A percentile compares a stretch with the other conserved stretches of the same genome.
These are phyloP conservation scores for Datnioides undecimradiatus DNA, from an alignment of 2,113 vertebrate species.

Conservation along the genomic window DNA sequence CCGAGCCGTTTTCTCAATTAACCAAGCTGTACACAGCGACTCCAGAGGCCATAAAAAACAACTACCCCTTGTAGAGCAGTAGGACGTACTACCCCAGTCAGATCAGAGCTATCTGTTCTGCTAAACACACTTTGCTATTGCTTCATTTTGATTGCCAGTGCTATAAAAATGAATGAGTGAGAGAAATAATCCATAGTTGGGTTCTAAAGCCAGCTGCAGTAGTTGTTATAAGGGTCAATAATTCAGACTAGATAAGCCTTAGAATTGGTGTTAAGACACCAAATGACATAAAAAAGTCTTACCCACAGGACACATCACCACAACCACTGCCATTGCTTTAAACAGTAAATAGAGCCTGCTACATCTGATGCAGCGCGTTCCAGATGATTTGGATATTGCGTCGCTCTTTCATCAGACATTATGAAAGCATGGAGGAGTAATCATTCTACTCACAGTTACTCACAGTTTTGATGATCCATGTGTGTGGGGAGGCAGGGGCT, in stretches of 20 bases:
- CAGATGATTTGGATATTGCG: conserved; percentile 33
- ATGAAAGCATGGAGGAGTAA: conserved; percentile 29
- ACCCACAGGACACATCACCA: conserved; percentile 37
- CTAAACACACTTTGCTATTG: conserved; percentile 23
- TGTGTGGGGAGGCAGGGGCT: neutral
- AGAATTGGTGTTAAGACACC: conserved; percentile 39
- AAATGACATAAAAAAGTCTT: conserved; percentile 20
- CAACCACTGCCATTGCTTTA: conserved; percentile 23
- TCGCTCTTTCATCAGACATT: conserved; percentile 44
- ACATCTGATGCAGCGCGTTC: neutral
- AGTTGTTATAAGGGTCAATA: conserved; percentile 52
- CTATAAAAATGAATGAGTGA: conserved; percentile 54
- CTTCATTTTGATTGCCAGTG: conserved; percentile 33
- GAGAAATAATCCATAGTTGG: conserved; percentile 32
- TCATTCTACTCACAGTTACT: neutral
- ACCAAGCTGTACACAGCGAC: conserved; percentile 33
- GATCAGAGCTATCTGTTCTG: conserved; percentile 3
- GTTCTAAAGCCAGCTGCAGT: conserved; percentile 16
- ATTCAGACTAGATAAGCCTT: conserved; percentile 39
- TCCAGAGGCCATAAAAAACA: conserved; percentile 35
- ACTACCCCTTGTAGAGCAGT: conserved; percentile 39
- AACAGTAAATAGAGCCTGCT: conserved; percentile 28
- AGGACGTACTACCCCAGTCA: conserved; percentile 5
- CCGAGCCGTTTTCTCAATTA: conserved; percentile 45
- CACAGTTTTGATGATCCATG: conserved; percentile 21